Evolutionary conservation across 2,888 invertebrate species (phyloP).

Genomic region (Epicampocera succincta): DNA sequence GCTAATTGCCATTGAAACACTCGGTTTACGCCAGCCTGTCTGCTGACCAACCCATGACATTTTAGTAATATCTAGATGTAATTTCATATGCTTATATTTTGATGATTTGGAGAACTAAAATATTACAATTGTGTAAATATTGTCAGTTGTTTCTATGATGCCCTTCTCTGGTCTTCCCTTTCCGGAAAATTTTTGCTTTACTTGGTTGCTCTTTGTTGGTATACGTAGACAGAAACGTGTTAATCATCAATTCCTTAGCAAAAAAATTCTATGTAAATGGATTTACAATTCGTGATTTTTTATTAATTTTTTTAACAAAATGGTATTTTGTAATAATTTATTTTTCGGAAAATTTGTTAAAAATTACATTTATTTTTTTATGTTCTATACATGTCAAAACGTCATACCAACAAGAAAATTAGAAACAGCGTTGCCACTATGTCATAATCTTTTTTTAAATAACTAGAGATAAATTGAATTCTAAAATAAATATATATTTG

Average conservation of each 20-base stretch:
- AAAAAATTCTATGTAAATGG: background rate
- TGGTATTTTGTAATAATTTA: too few species aligned
- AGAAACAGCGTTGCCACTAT: conserved; percentile 1
- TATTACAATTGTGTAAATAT: conserved; percentile 10
- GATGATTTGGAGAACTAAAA: conserved; percentile 1
- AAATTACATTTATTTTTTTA: conserved; percentile 51
- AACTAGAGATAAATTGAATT: too few species aligned
- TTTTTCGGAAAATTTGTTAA: background rate
- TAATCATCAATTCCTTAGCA: conserved; percentile 37
- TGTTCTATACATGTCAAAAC: conserved; percentile 73
- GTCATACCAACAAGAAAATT: conserved; percentile 70
- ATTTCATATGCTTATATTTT: background rate
- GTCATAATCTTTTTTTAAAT: background rate
- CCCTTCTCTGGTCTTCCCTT: conserved; percentile 5
- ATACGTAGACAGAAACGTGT: conserved; percentile 64
- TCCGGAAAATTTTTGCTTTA: conserved; percentile 6
- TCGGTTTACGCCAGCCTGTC: conserved; percentile 48
- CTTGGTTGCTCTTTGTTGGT: conserved; percentile 48
- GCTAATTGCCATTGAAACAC: background rate
- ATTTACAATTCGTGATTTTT: background rate
- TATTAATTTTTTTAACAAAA: conserved; percentile 3
- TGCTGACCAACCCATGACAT: conserved; percentile 49
- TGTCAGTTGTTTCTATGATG: conserved; percentile 6
- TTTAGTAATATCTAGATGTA: conserved; percentile 19
- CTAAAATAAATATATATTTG: too few species aligned